Evolutionary conservation across 2,888 invertebrate genomes (phyloP).

Genomic region (Tetranychus piercei): DNA sequence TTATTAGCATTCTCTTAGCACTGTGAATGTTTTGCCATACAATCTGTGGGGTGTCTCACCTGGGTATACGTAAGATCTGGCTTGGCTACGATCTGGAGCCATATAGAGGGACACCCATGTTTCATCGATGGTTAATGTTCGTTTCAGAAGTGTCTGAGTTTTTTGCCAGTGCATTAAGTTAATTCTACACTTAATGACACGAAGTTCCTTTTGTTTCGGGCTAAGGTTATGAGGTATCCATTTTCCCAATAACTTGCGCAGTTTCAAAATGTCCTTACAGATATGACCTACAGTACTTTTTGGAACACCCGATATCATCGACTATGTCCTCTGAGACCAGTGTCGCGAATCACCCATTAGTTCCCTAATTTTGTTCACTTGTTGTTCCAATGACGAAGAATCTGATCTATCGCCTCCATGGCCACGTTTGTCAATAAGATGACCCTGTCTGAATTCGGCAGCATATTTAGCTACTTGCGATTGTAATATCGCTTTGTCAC

Average conservation of each 20-base stretch:
- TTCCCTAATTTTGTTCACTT: too few relatives aligned
- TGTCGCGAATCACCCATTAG: too few relatives aligned
- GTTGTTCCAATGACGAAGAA: too few relatives aligned
- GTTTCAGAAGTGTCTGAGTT: background rate
- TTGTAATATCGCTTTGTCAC: too few relatives aligned
- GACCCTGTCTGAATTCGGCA: too few relatives aligned
- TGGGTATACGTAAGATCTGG: background rate
- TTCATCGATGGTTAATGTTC: background rate
- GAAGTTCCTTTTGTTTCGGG: constrained; percentile 28
- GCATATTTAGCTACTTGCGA: too few relatives aligned
- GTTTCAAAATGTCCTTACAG: background rate
- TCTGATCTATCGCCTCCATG: too few relatives aligned
- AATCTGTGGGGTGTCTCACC: background rate
- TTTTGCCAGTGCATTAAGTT: background rate
- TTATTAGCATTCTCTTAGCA: background rate
- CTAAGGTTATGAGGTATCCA: constrained; percentile 30
- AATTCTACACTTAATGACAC: background rate
- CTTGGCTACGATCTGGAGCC: background rate
- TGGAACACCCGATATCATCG: too few relatives aligned
- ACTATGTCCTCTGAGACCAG: too few relatives aligned
- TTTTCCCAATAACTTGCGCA: background rate
- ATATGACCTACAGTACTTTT: background rate
- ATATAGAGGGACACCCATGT: background rate
- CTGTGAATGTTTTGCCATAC: background rate
- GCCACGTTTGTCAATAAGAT: too few relatives aligned